Evolutionary conservation across 2,113 vertebrate genomes (phyloP).

Genomic region (Corythaixoides concolor): DNA sequence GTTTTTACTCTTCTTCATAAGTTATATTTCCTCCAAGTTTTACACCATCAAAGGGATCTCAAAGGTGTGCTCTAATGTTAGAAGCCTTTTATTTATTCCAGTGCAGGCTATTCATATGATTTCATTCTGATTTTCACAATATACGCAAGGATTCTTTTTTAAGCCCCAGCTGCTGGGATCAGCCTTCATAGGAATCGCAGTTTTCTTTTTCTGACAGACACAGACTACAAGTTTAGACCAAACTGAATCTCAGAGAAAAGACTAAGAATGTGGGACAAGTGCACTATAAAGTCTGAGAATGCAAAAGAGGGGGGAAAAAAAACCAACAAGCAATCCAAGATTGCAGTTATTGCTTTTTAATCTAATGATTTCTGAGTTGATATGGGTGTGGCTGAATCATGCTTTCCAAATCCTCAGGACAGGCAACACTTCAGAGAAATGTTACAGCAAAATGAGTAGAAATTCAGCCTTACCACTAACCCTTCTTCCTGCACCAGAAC

Average conservation of each 20-base stretch:
- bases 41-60: neutral
- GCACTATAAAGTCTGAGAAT: neutral
- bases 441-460: neutral
- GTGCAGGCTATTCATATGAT: neutral
- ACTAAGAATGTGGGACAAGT: neutral
- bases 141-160: neutral
- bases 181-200: neutral
- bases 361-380: neutral
- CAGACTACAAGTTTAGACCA: neutral
- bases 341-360: neutral
- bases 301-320: neutral
- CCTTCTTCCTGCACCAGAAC: neutral
- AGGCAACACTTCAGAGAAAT: neutral
- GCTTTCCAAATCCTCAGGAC: neutral
- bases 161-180: neutral
- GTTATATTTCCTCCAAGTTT: neutral
- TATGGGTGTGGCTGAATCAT: neutral
- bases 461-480: neutral
- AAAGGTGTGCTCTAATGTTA: neutral
- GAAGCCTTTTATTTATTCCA: neutral
- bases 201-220: neutral
- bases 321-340: neutral
- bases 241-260: neutral
- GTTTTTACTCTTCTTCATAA: neutral
- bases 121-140: neutral